Evolutionary conservation across 2,113 vertebrate species (phyloP).

Genomic region (Salvelinus namaycush): DNA sequence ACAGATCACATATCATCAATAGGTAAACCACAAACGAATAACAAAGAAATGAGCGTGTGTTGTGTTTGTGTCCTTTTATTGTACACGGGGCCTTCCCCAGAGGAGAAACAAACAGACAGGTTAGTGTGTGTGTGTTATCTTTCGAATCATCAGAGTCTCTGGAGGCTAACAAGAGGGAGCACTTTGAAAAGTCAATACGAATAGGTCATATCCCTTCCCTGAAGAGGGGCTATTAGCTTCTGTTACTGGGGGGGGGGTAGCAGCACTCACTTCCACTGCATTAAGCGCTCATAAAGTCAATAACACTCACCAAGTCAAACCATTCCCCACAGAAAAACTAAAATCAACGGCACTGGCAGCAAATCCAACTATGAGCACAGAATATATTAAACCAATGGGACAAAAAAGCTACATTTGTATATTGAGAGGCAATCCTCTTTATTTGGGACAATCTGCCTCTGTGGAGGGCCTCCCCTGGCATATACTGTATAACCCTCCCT

Average conservation of each 20-base stretch:
- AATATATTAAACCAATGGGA: too few species aligned
- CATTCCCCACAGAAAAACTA: slow-evolving; percentile 17
- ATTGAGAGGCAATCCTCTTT: slow-evolving; percentile 7
- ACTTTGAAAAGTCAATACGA: slow-evolving; percentile 32
- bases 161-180: slow-evolving; percentile 46
- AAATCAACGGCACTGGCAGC: background rate
- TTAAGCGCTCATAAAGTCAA: slow-evolving; percentile 39
- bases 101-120: slow-evolving; percentile 31
- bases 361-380: background rate
- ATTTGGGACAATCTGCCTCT: slow-evolving; percentile 8
- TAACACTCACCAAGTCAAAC: slow-evolving; percentile 38
- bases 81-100: background rate
- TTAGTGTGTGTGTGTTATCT: slow-evolving; percentile 38
- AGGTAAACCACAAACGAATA: background rate
- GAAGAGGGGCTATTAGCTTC: slow-evolving; percentile 41
- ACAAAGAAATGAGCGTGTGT: slow-evolving; percentile 8
- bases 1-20: background rate
- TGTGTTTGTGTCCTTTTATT: slow-evolving; percentile 31
- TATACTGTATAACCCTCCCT: background rate
- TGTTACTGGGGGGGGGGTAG: background rate
- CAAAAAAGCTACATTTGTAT: slow-evolving; percentile 5
- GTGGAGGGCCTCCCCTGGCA: slow-evolving; percentile 22
- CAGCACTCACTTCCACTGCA: slow-evolving; percentile 17
- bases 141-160: slow-evolving; percentile 49
- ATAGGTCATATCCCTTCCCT: slow-evolving; percentile 52